Evolutionary conservation across 1,140 invertebrate species (phyloP), one percentile per base, ranked within the genome.

Genomic region (Zelostemma sp.): DNA sequence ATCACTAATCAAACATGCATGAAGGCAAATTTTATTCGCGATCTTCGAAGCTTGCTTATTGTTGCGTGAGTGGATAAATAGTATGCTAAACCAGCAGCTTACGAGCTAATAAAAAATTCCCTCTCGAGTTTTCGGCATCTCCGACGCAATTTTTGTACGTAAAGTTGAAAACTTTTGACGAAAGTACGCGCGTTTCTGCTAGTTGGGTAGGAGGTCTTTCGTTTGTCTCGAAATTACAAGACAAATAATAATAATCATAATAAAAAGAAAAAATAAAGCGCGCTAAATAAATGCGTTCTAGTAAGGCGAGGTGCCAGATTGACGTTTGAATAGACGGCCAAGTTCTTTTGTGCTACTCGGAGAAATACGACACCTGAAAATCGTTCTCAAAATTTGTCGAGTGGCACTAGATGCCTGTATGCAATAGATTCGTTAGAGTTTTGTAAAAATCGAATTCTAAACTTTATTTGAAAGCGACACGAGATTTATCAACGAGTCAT

Each of bases 321-420:
- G 83, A 83, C 83, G 77, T 85, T 81, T 85, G 79, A 85, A 85
- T 85, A 75, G 80, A 79, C 76, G 79, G 77, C 75, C 73, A 78
- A 35, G 74, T 66, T 72, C 77, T 77, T 80, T 84, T 84, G 78
- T 84, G 55, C 68, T 70, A 66, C 53, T 51, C 71, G 21, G 68
- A 75, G 80, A 82, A 77, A 85, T 76, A 74, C 76, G 82, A 85
- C 72, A 85, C 80, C 79, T 73, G 57, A 82, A 82, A 84, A 84
- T 82, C 71, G 82, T 84, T 83, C 80, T 84, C 80, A 81, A 83
- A 82, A 83, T 78, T 72, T 75, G 62, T 28, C 31, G 49, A 33
- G 53, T 25, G 50, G 14, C 18, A 51, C 45, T 49, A 55, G 57
- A 69, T 45, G 41, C 57, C 49, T 62, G 49, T 35, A 67, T 51